Conservation (phyloP, 1,140 invertebrate species). For the Octopus sinensis region DNA sequence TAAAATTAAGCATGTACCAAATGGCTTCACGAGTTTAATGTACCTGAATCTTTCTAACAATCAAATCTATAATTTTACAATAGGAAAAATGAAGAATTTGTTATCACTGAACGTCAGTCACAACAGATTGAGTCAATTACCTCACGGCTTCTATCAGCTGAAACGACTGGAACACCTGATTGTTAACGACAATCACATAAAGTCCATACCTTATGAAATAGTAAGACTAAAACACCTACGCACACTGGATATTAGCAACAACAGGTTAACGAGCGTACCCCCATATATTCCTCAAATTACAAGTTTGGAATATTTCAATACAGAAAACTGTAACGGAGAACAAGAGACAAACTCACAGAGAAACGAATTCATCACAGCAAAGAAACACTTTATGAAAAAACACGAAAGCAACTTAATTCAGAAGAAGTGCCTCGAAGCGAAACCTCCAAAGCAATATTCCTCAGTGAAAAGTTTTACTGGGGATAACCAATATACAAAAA, state of each 20-base stretch:
- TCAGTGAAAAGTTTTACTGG: too few species aligned
- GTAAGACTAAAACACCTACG: slow-evolving; percentile 41
- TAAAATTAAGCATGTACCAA: slow-evolving; percentile 36
- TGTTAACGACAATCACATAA: slow-evolving; percentile 43
- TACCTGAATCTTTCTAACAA: slow-evolving; percentile 48
- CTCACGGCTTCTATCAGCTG: slow-evolving; percentile 41
- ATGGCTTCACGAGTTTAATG: slow-evolving; percentile 37
- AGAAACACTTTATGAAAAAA: too few species aligned
- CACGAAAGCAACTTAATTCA: too few species aligned
- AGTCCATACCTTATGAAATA: slow-evolving; percentile 45
- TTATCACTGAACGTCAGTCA: slow-evolving; percentile 42
- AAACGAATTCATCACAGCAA: too few species aligned
- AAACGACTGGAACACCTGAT: slow-evolving; percentile 38
- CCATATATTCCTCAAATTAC: slow-evolving; percentile 41
- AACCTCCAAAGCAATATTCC: too few species aligned
- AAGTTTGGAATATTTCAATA: slow-evolving; percentile 44
- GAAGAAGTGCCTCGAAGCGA: too few species aligned
- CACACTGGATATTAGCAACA: slow-evolving; percentile 46
- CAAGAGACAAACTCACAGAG: too few species aligned
- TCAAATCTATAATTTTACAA: slow-evolving; percentile 40
- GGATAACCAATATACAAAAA: too few species aligned
- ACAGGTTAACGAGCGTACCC: slow-evolving; percentile 42
- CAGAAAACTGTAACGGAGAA: background rate
- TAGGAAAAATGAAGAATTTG: slow-evolving; percentile 41
- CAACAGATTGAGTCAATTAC: slow-evolving; percentile 46